These are phyloP conservation scores for Leptoclinus maculatus DNA, from an alignment of 2,797 vertebrate species.

Conservation along the genomic window DNA sequence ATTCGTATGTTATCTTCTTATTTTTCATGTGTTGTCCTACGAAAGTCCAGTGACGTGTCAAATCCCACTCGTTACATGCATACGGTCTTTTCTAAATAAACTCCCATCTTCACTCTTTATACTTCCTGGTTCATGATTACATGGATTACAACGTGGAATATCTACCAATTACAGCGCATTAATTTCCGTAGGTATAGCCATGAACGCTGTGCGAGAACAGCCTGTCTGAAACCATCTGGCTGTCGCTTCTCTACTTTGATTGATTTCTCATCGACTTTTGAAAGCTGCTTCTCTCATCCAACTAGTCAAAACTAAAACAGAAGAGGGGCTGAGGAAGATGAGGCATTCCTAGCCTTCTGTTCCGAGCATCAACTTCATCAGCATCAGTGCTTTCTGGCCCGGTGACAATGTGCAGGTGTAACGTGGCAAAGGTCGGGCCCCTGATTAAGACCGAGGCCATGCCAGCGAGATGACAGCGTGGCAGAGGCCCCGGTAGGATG, in stretches of 20 bases:
- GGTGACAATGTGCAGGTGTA: constrained; percentile 59
- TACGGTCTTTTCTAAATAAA: background rate
- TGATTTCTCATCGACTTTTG: constrained; percentile 17
- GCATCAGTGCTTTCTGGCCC: constrained; percentile 38
- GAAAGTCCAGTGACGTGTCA: background rate
- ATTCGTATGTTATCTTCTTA: too few relatives aligned
- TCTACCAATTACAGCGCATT: background rate
- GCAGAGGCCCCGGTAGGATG: constrained; percentile 34
- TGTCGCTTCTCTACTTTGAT: constrained; percentile 15
- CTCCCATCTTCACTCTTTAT: background rate
- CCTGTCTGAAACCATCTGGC: constrained; percentile 35
- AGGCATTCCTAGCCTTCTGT: constrained; percentile 28
- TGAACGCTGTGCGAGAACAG: background rate
- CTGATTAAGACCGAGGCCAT: constrained; percentile 67
- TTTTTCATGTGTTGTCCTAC: too few relatives aligned
- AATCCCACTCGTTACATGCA: background rate
- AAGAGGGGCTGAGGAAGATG: background rate
- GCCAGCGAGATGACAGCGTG: constrained; percentile 55
- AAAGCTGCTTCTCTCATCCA: constrained; percentile 6
- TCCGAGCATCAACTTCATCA: constrained; percentile 33
- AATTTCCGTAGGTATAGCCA: background rate
- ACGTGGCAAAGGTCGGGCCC: constrained; percentile 48
- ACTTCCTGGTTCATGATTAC: background rate
- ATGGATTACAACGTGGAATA: background rate
- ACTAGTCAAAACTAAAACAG: background rate